Conservation (phyloP, 2,888 invertebrate genomes). For the Lottia gigantea region DNA sequence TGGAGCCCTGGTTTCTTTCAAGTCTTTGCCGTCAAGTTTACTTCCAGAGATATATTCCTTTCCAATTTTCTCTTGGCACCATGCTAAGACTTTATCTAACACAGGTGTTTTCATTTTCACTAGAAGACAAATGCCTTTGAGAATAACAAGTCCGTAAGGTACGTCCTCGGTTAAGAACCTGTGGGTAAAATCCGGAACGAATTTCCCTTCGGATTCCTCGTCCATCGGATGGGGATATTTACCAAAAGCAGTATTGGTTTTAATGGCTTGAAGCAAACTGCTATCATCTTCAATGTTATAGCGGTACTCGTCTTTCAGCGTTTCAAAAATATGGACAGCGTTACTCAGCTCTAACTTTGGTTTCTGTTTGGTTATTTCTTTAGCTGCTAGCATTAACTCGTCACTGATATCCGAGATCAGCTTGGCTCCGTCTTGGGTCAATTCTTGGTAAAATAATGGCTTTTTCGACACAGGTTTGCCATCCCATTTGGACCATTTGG, state of each 20-base stretch:
- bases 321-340: conserved; percentile 29
- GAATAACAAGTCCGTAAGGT: conserved; percentile 50
- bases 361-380: conserved; percentile 26
- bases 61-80: conserved; percentile 52
- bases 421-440: conserved; percentile 28
- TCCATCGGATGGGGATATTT: conserved; percentile 34
- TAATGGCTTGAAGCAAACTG: conserved; percentile 26
- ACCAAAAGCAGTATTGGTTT: conserved; percentile 36
- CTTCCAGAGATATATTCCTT: conserved; percentile 50
- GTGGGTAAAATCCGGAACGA: conserved; percentile 35
- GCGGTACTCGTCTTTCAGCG: conserved; percentile 27
- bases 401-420: conserved; percentile 28
- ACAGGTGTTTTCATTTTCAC: conserved; percentile 40
- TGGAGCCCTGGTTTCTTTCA: conserved; percentile 45
- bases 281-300: conserved; percentile 32
- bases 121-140: conserved; percentile 48
- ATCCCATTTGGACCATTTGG: conserved; percentile 37
- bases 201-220: conserved; percentile 24
- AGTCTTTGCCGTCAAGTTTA: conserved; percentile 48
- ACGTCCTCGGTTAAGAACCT: conserved; percentile 51
- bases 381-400: conserved; percentile 27
- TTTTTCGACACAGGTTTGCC: conserved; percentile 30
- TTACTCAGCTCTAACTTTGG: conserved; percentile 27
- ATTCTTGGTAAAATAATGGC: conserved; percentile 39
- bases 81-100: conserved; percentile 44